phyloP scores from a whole-genome alignment of 2,113 vertebrate genomes.

The Microcebus lehilahytsara region DNA sequence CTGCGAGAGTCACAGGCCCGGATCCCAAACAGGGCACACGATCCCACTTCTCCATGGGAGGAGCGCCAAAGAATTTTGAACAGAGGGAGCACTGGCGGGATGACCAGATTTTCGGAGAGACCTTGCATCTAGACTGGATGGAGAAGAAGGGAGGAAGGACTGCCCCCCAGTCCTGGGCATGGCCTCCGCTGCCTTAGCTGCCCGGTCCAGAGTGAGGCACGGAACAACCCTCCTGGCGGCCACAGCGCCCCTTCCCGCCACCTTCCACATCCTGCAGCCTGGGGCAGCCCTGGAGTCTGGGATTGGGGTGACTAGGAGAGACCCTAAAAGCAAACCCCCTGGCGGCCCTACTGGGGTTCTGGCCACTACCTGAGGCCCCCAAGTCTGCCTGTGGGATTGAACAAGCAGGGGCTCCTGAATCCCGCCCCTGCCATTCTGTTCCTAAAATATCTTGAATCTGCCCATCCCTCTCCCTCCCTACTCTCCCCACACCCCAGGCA shows the following conservation, averaged over 20 bases:
- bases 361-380: neutral
- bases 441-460: neutral
- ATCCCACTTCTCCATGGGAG: neutral
- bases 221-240: neutral
- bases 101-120: neutral
- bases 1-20: neutral
- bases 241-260: neutral
- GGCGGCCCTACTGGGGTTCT: neutral
- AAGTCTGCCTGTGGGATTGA: neutral
- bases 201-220: too few relatives aligned
- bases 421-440: neutral
- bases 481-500: neutral
- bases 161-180: neutral
- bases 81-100: neutral
- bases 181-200: neutral
- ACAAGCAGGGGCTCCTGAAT: neutral
- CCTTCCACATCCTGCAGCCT: neutral
- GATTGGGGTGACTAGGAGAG: neutral
- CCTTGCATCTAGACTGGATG: neutral
- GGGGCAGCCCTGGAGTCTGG: neutral
- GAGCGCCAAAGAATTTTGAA: neutral
- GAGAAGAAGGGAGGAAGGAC: neutral
- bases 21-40: neutral
- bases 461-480: neutral
- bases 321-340: neutral